phyloP scores from a whole-genome alignment of 2,888 invertebrate genomes.

The Eupsilia transversa region DNA sequence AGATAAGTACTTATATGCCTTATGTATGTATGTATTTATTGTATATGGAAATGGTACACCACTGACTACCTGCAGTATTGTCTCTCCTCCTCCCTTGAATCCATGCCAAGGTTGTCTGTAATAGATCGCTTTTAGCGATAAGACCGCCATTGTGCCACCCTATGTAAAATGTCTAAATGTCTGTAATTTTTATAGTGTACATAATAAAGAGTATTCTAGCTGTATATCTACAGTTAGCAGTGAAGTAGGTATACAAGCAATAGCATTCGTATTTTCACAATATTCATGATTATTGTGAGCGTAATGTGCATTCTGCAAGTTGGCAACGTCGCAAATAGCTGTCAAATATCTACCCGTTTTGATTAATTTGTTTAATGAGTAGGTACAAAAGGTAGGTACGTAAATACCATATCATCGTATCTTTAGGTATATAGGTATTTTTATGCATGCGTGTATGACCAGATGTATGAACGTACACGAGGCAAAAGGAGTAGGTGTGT shows the following conservation, averaged over 20 bases:
- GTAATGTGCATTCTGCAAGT: not conserved
- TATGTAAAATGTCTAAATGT: too few species aligned
- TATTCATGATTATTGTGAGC: not conserved
- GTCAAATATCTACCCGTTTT: not conserved
- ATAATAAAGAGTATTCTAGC: too few species aligned
- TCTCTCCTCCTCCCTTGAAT: not conserved
- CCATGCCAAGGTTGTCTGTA: not conserved
- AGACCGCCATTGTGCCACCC: too few species aligned
- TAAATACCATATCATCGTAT: not conserved
- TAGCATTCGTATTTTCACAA: not conserved
- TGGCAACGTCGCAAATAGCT: not conserved
- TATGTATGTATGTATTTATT: not conserved
- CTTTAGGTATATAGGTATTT: too few species aligned
- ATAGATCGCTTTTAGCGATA: too few species aligned
- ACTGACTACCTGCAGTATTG: too few species aligned
- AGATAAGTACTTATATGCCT: too few species aligned
- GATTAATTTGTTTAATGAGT: not conserved
- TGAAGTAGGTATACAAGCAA: not conserved
- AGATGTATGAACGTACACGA: too few species aligned
- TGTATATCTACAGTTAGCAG: not conserved
- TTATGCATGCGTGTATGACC: too few species aligned
- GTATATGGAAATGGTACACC: not conserved
- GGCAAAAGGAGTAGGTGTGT: too few species aligned
- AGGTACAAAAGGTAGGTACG: not conserved
- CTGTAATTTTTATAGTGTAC: too few species aligned